These are phyloP conservation scores for Macrobrachium rosenbergii DNA, from an alignment of 1,140 invertebrate genomes.

Conservation along the genomic window DNA sequence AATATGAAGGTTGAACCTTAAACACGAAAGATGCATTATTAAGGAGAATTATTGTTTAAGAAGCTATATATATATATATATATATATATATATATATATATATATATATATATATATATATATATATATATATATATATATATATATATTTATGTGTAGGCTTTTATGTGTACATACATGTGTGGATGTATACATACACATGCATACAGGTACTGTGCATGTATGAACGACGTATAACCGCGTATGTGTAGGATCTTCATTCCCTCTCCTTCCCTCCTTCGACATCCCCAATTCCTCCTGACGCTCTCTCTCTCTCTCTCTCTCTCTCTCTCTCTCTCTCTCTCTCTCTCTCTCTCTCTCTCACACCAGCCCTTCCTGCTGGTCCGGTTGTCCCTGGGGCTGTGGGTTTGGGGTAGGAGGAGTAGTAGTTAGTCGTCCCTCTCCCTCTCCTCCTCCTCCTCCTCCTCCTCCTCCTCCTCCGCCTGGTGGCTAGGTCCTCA, in stretches of 20 bases:
- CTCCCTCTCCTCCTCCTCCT: neutral
- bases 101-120: slow-evolving; percentile 5
- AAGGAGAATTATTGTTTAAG: too few relatives aligned
- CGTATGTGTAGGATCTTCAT: neutral
- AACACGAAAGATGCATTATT: too few relatives aligned
- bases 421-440: neutral
- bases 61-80: slow-evolving; percentile 11
- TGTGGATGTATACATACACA: neutral
- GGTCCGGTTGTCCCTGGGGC: neutral
- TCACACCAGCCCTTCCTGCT: too few relatives aligned
- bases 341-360: neutral
- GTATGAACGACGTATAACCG: neutral
- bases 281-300: neutral
- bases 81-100: slow-evolving; percentile 11
- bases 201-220: neutral
- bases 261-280: too few relatives aligned
- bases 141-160: neutral
- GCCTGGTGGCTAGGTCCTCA: neutral
- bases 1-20: too few relatives aligned
- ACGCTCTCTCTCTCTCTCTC: neutral
- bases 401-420: too few relatives aligned
- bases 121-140: slow-evolving; percentile 12
- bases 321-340: neutral
- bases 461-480: neutral
- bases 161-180: neutral